phyloP scores from a whole-genome alignment of 2,888 invertebrate genomes.

The Acleris emargana region DNA sequence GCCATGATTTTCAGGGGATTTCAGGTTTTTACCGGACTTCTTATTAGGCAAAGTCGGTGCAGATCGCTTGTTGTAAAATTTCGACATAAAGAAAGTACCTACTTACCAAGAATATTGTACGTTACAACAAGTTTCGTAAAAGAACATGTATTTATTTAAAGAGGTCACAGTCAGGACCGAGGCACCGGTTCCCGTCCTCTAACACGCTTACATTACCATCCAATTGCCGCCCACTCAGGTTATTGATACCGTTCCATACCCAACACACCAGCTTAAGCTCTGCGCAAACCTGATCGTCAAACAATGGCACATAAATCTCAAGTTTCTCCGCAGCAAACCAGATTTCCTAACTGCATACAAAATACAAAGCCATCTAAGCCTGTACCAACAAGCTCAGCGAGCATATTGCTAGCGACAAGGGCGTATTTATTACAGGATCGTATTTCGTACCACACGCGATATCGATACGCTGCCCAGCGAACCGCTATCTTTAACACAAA shows the following conservation, averaged over 20 bases:
- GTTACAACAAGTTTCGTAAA: too few relatives aligned
- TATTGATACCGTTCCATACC: slow-evolving; percentile 23
- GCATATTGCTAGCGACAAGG: slow-evolving; percentile 53
- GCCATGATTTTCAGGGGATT: too few relatives aligned
- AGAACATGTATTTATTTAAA: background rate
- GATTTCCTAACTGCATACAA: slow-evolving; percentile 41
- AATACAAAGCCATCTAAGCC: slow-evolving; percentile 27
- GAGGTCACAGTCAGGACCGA: slow-evolving; percentile 25
- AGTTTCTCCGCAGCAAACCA: slow-evolving; percentile 44
- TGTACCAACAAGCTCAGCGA: slow-evolving; percentile 19
- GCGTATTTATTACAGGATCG: slow-evolving; percentile 69
- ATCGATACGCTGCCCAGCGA: slow-evolving; percentile 44
- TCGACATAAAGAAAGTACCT: background rate
- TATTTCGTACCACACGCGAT: slow-evolving; percentile 50
- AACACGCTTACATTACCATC: slow-evolving; percentile 22
- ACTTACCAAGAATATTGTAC: too few relatives aligned
- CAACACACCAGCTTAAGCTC: slow-evolving; percentile 12
- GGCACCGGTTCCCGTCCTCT: slow-evolving; percentile 21
- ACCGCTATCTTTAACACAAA: slow-evolving; percentile 35
- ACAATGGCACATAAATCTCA: slow-evolving; percentile 43
- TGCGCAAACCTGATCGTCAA: slow-evolving; percentile 43
- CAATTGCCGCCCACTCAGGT: slow-evolving; percentile 24
- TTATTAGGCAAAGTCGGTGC: too few relatives aligned
- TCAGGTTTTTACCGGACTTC: too few relatives aligned
- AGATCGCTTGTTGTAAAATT: too few relatives aligned